phyloP scores from a whole-genome alignment of 1,140 invertebrate species.

The Drosophila rhopaloa region DNA sequence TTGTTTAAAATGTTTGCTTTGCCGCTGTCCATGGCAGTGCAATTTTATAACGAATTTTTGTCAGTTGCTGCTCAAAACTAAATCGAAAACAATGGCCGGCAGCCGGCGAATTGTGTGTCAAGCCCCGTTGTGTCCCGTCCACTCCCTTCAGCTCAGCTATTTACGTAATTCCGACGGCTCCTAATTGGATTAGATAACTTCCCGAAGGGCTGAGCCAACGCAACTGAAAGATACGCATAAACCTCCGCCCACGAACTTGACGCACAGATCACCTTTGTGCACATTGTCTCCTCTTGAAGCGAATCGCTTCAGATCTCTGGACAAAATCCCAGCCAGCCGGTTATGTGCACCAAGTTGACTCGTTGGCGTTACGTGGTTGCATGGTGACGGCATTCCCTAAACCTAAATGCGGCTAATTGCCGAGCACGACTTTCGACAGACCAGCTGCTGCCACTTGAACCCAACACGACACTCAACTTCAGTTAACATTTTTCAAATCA shows the following conservation, averaged over 20 bases:
- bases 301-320: conserved; percentile 57
- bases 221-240: conserved; percentile 16
- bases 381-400: conserved; percentile 43
- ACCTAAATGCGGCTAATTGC: conserved; percentile 72
- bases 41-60: conserved; percentile 82
- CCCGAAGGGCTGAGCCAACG: conserved; percentile 66
- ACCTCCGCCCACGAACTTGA: conserved; percentile 45
- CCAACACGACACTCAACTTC: conserved; percentile 35
- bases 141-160: conserved; percentile 18
- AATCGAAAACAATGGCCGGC: conserved; percentile 66
- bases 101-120: conserved; percentile 50
- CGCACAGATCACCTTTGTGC: conserved; percentile 45
- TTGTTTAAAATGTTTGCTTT: conserved; percentile 79
- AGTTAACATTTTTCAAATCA: conserved; percentile 65
- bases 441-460: conserved; percentile 71
- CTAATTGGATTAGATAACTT: conserved; percentile 81
- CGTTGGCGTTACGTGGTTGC: conserved; percentile 53
- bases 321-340: conserved; percentile 41
- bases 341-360: conserved; percentile 58
- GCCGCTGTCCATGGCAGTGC: conserved; percentile 67
- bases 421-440: conserved; percentile 71
- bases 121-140: conserved; percentile 7
- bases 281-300: conserved; percentile 42
- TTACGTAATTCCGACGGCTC: conserved; percentile 73
- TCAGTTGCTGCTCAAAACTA: conserved; percentile 78